Conservation (phyloP, 2,113 vertebrate genomes). For the Podarcis cretensis region DNA sequence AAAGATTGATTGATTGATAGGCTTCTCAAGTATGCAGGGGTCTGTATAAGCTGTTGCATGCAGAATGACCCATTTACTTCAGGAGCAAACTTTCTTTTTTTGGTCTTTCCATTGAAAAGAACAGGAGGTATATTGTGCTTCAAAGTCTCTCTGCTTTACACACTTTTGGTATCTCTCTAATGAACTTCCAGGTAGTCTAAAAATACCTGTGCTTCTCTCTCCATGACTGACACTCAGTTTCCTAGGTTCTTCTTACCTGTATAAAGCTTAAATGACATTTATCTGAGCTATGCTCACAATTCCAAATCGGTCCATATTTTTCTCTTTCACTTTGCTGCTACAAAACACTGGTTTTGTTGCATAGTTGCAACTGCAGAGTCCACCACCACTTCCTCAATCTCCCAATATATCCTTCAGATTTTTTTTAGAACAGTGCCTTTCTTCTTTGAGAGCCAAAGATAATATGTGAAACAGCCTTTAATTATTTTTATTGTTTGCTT, state of each 20-base stretch:
- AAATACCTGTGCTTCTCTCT: background rate
- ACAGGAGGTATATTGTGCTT: background rate
- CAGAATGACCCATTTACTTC: background rate
- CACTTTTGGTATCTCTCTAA: background rate
- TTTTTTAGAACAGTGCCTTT: background rate
- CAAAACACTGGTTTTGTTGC: background rate
- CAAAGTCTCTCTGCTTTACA: no score
- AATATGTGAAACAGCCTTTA: background rate
- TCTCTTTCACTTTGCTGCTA: background rate
- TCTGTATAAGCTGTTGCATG: background rate
- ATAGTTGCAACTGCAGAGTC: background rate
- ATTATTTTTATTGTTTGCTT: background rate
- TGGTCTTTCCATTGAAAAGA: background rate
- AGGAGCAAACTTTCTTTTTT: background rate
- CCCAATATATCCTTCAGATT: background rate
- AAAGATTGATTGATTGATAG: background rate
- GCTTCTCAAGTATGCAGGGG: background rate
- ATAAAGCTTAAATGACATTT: background rate
- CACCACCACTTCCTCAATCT: no score
- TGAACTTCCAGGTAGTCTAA: background rate
- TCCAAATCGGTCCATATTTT: background rate
- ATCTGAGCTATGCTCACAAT: background rate
- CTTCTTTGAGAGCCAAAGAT: background rate
- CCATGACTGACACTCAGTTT: background rate
- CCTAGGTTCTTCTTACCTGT: background rate